phyloP scores from a whole-genome alignment of 2,888 invertebrate genomes.

The Acrocera orbiculus region DNA sequence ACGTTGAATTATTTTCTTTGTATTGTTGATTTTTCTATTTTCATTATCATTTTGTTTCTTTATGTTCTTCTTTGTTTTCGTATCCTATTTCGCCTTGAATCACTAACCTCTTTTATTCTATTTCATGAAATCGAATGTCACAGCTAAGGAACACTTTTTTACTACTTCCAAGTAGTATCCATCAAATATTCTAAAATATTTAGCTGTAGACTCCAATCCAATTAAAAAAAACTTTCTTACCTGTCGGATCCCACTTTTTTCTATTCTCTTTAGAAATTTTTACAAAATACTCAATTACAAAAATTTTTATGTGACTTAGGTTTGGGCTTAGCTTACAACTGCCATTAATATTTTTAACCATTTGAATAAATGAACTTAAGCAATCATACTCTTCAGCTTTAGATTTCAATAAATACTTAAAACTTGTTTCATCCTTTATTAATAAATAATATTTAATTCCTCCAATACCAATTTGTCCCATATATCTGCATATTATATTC shows the following conservation, averaged over 20 bases:
- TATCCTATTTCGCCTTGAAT: too few relatives aligned
- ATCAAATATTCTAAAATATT: constrained; percentile 16
- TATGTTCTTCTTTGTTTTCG: too few relatives aligned
- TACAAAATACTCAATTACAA: constrained; percentile 22
- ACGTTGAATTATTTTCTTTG: too few relatives aligned
- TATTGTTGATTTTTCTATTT: too few relatives aligned
- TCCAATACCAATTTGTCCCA: constrained; percentile 1
- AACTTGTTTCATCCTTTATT: constrained; percentile 9
- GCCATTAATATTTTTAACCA: neutral
- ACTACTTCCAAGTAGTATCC: too few relatives aligned
- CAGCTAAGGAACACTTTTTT: constrained; percentile 8
- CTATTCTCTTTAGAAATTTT: constrained; percentile 22
- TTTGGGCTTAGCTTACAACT: neutral
- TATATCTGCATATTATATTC: constrained; percentile 5
- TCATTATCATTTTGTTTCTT: too few relatives aligned
- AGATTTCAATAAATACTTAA: constrained; percentile 6
- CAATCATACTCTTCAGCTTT: constrained; percentile 5
- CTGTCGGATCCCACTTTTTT: constrained; percentile 22
- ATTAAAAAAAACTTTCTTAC: constrained; percentile 11
- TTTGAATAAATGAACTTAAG: neutral
- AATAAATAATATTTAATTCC: constrained; percentile 7
- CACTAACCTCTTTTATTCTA: neutral
- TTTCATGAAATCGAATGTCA: constrained; percentile 6
- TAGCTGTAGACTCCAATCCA: constrained; percentile 20
- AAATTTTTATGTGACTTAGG: constrained; percentile 14